Percentiles rank a stretch among this genome's conserved stretches.
Conservation (phyloP, 2,888 invertebrate species). For the Ceramica pisi region DNA sequence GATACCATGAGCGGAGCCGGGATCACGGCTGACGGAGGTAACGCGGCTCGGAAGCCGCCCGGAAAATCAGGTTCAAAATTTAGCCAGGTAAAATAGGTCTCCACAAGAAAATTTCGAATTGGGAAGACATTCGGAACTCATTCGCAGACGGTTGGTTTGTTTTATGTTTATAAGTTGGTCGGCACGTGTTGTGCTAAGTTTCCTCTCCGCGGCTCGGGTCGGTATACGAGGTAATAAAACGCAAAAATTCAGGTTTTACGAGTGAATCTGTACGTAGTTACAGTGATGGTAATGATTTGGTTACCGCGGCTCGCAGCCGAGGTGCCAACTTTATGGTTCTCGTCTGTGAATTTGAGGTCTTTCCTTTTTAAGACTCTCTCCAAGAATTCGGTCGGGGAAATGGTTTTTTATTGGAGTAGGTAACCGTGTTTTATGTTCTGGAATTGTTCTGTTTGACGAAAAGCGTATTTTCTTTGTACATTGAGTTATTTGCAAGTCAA, state of each 20-base stretch:
- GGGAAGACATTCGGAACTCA: constrained; percentile 43
- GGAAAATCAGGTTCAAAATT: constrained; percentile 59
- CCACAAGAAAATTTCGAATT: constrained; percentile 42
- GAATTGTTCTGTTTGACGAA: constrained; percentile 18
- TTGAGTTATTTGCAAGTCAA: neutral
- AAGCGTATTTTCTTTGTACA: neutral
- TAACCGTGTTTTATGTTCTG: constrained; percentile 54
- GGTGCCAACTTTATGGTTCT: constrained; percentile 70
- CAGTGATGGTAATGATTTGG: constrained; percentile 76
- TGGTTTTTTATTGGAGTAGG: constrained; percentile 52
- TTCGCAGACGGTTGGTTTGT: constrained; percentile 34
- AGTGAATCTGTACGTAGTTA: constrained; percentile 77
- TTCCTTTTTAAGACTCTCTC: constrained; percentile 58
- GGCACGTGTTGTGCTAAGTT: constrained; percentile 64
- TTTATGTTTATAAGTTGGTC: constrained; percentile 53
- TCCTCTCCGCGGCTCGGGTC: constrained; percentile 62
- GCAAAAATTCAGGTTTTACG: constrained; percentile 78
- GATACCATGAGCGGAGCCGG: constrained; percentile 67
- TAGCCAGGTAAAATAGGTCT: constrained; percentile 73
- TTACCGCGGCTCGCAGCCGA: constrained; percentile 67
- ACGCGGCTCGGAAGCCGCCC: constrained; percentile 50
- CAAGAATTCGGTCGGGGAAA: constrained; percentile 40
- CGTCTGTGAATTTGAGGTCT: constrained; percentile 61
- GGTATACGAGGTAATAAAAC: constrained; percentile 77
- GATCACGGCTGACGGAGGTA: constrained; percentile 58